phyloP scores from a whole-genome alignment of 1,140 invertebrate species.

The Philopotamus ludificatus region DNA sequence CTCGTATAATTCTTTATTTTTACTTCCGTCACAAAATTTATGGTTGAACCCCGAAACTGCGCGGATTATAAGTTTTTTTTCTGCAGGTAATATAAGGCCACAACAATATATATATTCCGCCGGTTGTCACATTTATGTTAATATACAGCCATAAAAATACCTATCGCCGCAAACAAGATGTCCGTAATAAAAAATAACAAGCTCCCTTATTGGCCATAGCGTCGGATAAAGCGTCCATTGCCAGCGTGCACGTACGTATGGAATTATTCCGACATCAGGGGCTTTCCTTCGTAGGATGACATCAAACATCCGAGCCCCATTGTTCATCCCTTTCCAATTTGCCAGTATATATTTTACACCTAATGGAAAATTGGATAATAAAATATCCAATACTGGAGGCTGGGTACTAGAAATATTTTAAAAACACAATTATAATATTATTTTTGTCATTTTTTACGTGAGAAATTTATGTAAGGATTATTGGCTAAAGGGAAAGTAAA shows the following conservation, averaged over 20 bases:
- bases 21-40: neutral
- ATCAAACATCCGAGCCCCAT: neutral
- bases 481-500: too few species aligned
- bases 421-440: too few species aligned
- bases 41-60: neutral
- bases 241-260: neutral
- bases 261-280: constrained; percentile 6
- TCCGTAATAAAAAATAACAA: constrained; percentile 41
- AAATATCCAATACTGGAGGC: too few species aligned
- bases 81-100: neutral
- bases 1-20: neutral
- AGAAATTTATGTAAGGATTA: too few species aligned
- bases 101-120: constrained; percentile 6
- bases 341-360: neutral
- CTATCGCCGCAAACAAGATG: constrained; percentile 38
- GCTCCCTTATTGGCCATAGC: constrained; percentile 34
- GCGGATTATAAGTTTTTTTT: constrained; percentile 1
- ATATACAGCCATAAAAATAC: constrained; percentile 39
- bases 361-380: constrained; percentile 7
- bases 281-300: neutral
- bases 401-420: too few species aligned
- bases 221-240: constrained; percentile 31
- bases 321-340: neutral
- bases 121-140: constrained; percentile 38
- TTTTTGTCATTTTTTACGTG: too few species aligned